A percentile compares a stretch with the other conserved stretches of the same genome.
Conservation (phyloP, 2,113 vertebrate species). For the Indicator maculatus region DNA sequence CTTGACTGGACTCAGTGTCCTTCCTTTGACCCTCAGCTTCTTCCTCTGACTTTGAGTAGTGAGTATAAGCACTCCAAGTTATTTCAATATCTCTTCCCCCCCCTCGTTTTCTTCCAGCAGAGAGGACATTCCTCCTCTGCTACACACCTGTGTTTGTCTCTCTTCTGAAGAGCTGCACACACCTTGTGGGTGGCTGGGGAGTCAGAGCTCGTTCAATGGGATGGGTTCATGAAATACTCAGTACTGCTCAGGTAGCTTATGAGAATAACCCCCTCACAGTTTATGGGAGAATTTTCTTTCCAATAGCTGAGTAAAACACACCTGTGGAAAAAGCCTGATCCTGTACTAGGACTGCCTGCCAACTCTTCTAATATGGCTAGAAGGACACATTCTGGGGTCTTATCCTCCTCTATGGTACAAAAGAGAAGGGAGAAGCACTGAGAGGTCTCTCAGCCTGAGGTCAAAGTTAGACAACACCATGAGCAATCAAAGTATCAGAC, state of each 20-base stretch:
- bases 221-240: not conserved
- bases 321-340: not conserved
- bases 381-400: accelerated
- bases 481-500: not conserved
- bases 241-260: not conserved
- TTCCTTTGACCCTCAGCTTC: slow-evolving; percentile 39
- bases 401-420: accelerated
- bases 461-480: not conserved
- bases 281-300: not conserved
- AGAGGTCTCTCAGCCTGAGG: accelerated
- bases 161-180: not conserved
- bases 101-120: not conserved
- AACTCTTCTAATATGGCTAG: not conserved
- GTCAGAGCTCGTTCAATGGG: not conserved
- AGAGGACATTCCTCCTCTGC: not conserved
- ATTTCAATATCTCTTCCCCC: not conserved
- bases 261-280: not conserved
- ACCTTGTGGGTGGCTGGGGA: not conserved
- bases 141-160: not conserved
- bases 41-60: slow-evolving; percentile 2
- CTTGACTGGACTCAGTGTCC: not conserved
- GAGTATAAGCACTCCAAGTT: not conserved
- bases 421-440: not conserved
- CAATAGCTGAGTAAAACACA: not conserved
- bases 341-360: not conserved